phyloP scores from a whole-genome alignment of 2,797 vertebrate species.

The Triplophysa bombifrons region DNA sequence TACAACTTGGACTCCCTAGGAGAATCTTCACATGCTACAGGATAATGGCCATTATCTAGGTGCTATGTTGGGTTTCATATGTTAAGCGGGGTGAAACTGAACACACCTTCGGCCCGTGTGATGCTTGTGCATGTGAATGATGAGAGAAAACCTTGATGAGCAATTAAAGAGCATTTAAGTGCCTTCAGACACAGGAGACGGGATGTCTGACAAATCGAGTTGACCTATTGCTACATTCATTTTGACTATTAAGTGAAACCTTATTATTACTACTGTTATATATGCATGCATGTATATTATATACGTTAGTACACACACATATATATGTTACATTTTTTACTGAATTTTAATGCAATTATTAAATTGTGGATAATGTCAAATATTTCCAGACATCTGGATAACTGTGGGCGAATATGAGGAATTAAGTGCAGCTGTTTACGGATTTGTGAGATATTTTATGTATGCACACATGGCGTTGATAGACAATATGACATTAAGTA shows the following conservation, averaged over 20 bases:
- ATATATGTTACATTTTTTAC: not conserved
- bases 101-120: conserved; percentile 45
- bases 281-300: too few species aligned
- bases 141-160: conserved; percentile 43
- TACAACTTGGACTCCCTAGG: conserved; percentile 5
- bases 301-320: too few species aligned
- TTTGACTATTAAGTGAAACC: too few species aligned
- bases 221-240: conserved; percentile 2
- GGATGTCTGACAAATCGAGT: conserved; percentile 46
- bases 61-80: conserved; percentile 28
- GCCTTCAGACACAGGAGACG: conserved; percentile 41
- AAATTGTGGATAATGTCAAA: not conserved
- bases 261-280: too few species aligned
- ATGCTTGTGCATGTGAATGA: conserved; percentile 48
- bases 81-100: conserved; percentile 49
- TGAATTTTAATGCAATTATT: not conserved
- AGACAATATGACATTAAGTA: conserved; percentile 10
- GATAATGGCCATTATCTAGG: conserved; percentile 29
- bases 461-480: conserved; percentile 9
- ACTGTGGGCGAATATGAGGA: not conserved
- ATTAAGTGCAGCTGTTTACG: conserved; percentile 28
- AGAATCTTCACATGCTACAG: conserved; percentile 10
- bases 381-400: conserved; percentile 16
- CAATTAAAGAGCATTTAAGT: conserved; percentile 49
- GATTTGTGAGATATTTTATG: conserved; percentile 5